phyloP scores from a whole-genome alignment of 2,797 vertebrate genomes.

The Dryobates pubescens region DNA sequence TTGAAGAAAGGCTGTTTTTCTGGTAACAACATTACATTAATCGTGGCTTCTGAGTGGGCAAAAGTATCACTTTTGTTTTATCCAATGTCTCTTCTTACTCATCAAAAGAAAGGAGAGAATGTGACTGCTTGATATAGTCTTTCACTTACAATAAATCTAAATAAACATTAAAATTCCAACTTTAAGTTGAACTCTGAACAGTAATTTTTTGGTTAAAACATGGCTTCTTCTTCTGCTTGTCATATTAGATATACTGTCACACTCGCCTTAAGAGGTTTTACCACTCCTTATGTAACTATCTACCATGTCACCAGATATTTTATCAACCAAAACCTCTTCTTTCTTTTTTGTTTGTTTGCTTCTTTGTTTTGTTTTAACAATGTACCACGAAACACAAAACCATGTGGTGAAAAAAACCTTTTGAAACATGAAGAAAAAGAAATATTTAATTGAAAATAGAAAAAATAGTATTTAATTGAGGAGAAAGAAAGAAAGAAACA shows the following conservation, averaged over 20 bases:
- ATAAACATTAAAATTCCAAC: neutral
- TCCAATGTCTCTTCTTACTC: neutral
- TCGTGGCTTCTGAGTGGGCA: neutral
- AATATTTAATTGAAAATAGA: too few relatives aligned
- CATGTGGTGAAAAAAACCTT: too few relatives aligned
- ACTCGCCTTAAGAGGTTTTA: neutral
- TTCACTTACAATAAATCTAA: slow-evolving; percentile 47
- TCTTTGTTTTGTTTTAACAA: too few relatives aligned
- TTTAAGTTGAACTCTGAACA: neutral
- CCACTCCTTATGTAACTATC: slow-evolving; percentile 21
- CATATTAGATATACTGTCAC: neutral
- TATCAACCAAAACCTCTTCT: neutral
- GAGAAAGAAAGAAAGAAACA: too few relatives aligned
- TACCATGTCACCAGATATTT: neutral
- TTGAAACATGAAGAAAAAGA: too few relatives aligned
- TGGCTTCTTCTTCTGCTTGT: neutral
- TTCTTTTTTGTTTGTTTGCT: too few relatives aligned
- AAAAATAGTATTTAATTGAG: too few relatives aligned
- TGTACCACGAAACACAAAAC: too few relatives aligned
- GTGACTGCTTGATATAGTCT: neutral
- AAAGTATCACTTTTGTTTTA: neutral
- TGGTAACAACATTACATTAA: too few relatives aligned
- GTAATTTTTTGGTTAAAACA: neutral
- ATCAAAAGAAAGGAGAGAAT: neutral
- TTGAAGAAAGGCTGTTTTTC: too few relatives aligned